Evolutionary conservation across 2,797 vertebrate species (phyloP).

Genomic region (Dromococcyx pavoninus): DNA sequence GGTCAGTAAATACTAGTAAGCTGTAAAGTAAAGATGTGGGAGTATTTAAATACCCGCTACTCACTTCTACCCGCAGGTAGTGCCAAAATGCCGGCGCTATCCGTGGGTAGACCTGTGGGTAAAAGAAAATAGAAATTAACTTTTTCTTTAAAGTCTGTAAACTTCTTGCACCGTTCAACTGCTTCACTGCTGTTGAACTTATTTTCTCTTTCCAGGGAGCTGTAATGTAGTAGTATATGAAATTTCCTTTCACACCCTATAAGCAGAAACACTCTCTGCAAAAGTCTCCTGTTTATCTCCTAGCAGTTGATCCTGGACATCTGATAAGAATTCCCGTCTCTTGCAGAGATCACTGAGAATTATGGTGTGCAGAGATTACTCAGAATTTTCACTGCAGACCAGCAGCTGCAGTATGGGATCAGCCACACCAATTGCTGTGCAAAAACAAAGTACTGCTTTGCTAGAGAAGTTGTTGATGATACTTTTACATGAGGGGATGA

Average conservation of each 20-base stretch:
- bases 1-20: conserved; percentile 40
- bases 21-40: conserved; percentile 54
- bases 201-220: neutral
- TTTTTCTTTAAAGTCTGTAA: conserved; percentile 59
- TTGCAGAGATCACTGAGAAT: neutral
- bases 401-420: neutral
- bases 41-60: conserved; percentile 71
- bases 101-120: conserved; percentile 78
- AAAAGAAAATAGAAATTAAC: conserved; percentile 77
- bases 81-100: conserved; percentile 81
- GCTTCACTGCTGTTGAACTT: neutral
- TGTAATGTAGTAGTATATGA: neutral
- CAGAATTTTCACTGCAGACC: neutral
- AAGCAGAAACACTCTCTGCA: neutral
- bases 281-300: neutral
- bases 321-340: neutral
- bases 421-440: neutral
- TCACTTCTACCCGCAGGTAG: conserved; percentile 82
- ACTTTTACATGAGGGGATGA: neutral
- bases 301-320: neutral
- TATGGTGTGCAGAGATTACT: neutral
- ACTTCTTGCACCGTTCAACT: neutral
- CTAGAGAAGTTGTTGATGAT: neutral
- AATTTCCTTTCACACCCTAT: neutral
- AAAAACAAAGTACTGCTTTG: neutral